Conservation (phyloP, 2,113 vertebrate species). For the Pterocles orientalis region DNA sequence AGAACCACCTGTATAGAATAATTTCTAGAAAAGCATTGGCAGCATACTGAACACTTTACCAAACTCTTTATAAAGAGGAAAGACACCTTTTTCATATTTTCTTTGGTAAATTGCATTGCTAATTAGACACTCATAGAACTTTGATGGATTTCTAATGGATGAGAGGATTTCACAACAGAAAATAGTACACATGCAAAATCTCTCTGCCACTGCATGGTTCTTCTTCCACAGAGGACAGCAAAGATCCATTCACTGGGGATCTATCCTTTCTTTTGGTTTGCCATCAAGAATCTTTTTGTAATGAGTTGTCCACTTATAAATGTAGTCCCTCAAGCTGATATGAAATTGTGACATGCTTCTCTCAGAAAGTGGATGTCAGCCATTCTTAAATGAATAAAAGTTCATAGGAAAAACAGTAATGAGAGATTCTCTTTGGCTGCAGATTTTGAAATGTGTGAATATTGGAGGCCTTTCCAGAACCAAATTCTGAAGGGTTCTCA, state of each 20-base stretch:
- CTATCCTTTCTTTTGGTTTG: not conserved
- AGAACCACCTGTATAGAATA: not conserved
- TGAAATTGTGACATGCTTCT: not conserved
- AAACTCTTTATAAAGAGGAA: not conserved
- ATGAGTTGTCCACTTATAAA: not conserved
- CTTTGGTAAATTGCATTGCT: not conserved
- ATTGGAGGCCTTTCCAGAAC: not conserved
- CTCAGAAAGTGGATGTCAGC: not conserved
- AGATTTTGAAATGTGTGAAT: not conserved
- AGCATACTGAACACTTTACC: not conserved
- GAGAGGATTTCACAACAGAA: not conserved
- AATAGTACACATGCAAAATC: fast-evolving
- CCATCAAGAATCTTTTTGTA: not conserved
- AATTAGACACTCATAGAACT: not conserved
- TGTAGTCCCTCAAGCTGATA: not conserved
- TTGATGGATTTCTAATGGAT: not conserved
- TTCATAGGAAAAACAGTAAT: not conserved
- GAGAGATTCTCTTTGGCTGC: not conserved
- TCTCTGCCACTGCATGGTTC: not conserved
- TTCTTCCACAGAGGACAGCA: not conserved
- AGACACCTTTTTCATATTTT: not conserved
- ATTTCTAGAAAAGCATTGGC: not conserved
- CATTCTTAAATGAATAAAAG: not conserved
- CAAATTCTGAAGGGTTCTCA: fast-evolving
- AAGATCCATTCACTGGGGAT: too few species aligned